These are phyloP conservation scores for Lepidostoma basale DNA, from an alignment of 1,140 invertebrate genomes.

Conservation along the genomic window DNA sequence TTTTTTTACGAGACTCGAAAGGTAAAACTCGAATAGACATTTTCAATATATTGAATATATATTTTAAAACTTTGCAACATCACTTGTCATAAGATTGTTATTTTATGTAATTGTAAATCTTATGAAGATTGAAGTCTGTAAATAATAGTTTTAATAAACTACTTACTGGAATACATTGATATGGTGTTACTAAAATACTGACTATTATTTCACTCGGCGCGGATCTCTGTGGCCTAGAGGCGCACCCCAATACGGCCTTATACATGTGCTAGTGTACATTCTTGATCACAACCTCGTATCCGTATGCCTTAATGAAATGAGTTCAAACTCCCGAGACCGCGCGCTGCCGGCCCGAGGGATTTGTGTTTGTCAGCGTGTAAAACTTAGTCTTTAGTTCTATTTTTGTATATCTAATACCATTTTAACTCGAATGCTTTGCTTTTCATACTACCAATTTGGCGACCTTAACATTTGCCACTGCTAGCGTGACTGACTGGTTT, in stretches of 20 bases:
- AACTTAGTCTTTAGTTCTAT: too few species aligned
- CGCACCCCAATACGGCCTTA: too few species aligned
- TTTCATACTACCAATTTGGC: conserved; percentile 1
- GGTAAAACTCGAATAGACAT: conserved; percentile 25
- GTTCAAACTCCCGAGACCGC: too few species aligned
- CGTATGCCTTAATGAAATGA: too few species aligned
- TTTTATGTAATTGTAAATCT: conserved; percentile 38
- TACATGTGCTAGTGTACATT: too few species aligned
- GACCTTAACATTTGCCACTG: conserved; percentile 13
- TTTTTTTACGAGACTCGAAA: conserved; percentile 18
- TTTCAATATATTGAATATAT: conserved; percentile 32
- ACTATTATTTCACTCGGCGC: not conserved
- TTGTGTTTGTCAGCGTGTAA: too few species aligned
- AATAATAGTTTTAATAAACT: conserved; percentile 41
- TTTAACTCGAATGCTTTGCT: conserved; percentile 12
- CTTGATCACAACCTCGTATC: too few species aligned
- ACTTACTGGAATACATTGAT: conserved; percentile 39
- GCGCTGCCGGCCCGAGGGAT: too few species aligned
- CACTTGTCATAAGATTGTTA: conserved; percentile 37
- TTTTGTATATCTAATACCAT: too few species aligned
- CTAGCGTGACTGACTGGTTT: conserved; percentile 11
- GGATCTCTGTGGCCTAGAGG: not conserved
- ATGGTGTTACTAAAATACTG: conserved; percentile 29
- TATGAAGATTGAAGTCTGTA: conserved; percentile 40
- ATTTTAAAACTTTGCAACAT: conserved; percentile 33